Conservation (phyloP, 2,797 vertebrate species). For the Rhadinocentrus ornatus region DNA sequence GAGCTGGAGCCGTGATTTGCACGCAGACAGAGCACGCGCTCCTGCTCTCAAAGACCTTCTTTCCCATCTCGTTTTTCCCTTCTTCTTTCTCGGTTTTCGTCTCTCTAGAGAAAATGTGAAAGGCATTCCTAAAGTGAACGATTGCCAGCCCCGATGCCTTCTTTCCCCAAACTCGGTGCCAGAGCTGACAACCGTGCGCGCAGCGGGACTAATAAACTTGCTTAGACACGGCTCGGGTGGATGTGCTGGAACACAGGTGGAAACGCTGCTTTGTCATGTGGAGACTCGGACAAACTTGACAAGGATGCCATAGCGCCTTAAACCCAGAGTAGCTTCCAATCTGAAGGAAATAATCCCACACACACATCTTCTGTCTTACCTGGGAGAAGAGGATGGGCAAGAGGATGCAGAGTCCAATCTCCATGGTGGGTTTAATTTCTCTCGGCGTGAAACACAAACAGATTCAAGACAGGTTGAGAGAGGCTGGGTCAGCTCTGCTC, state of each 20-base stretch:
- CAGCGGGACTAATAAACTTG: constrained; percentile 42
- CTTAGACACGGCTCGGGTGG: background rate
- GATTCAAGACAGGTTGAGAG: constrained; percentile 86
- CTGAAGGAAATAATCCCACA: background rate
- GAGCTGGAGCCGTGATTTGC: constrained; percentile 73
- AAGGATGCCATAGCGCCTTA: background rate
- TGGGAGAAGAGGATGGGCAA: constrained; percentile 92
- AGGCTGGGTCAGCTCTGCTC: constrained; percentile 94
- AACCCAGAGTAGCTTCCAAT: background rate
- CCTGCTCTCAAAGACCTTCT: background rate
- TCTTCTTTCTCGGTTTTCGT: background rate
- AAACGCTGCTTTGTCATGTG: background rate
- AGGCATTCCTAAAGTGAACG: constrained; percentile 45
- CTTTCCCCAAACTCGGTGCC: constrained; percentile 26
- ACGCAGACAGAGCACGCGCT: constrained; percentile 48
- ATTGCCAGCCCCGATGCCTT: constrained; percentile 21
- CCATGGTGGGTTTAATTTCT: constrained; percentile 82
- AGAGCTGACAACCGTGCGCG: constrained; percentile 21
- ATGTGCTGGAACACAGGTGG: constrained; percentile 23
- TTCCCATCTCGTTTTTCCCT: background rate
- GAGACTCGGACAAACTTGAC: constrained; percentile 57
- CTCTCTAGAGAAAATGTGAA: constrained; percentile 8
- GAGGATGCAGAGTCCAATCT: constrained; percentile 88
- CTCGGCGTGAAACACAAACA: constrained; percentile 55
- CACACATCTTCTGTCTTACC: constrained; percentile 84